Evolutionary conservation across 35 echinoderm and acorn worm genomes (phyloP).

Genomic region (Lytechinus variegatus): DNA sequence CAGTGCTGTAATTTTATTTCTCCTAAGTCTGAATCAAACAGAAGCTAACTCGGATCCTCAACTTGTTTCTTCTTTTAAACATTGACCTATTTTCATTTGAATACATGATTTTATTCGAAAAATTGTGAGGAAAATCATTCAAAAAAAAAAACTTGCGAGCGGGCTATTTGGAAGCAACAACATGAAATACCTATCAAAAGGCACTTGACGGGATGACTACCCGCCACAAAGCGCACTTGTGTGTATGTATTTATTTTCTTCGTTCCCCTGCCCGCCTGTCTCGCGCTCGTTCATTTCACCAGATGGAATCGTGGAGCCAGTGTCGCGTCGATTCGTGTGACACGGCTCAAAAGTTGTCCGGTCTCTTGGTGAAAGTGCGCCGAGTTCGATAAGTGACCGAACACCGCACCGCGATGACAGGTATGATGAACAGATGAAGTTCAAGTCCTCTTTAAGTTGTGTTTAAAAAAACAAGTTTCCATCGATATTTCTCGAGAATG

Average conservation of each 20-base stretch:
- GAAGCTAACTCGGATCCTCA: neutral
- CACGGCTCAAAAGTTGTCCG: neutral
- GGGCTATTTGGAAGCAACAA: neutral
- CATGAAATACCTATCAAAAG: constrained; percentile 40
- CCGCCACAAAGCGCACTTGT: constrained; percentile 46
- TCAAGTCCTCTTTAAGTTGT: neutral
- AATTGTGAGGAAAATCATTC: too few species aligned
- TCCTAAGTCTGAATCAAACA: neutral
- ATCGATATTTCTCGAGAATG: neutral
- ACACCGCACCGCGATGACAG: neutral
- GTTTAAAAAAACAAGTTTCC: neutral
- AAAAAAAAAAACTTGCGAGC: too few species aligned
- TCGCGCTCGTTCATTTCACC: constrained; percentile 34
- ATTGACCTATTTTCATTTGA: too few species aligned
- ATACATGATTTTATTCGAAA: too few species aligned
- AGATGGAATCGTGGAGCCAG: constrained; percentile 48
- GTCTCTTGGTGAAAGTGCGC: neutral
- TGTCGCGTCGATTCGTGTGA: neutral
- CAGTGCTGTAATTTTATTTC: too few species aligned
- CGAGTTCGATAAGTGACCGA: neutral
- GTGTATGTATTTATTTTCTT: constrained; percentile 33
- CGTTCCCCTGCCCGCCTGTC: constrained; percentile 33
- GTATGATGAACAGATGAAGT: neutral
- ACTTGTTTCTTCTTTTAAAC: neutral
- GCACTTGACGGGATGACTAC: constrained; percentile 5